Evolutionary conservation across 2,113 vertebrate species (phyloP).

Genomic region (Marmota flaviventris): DNA sequence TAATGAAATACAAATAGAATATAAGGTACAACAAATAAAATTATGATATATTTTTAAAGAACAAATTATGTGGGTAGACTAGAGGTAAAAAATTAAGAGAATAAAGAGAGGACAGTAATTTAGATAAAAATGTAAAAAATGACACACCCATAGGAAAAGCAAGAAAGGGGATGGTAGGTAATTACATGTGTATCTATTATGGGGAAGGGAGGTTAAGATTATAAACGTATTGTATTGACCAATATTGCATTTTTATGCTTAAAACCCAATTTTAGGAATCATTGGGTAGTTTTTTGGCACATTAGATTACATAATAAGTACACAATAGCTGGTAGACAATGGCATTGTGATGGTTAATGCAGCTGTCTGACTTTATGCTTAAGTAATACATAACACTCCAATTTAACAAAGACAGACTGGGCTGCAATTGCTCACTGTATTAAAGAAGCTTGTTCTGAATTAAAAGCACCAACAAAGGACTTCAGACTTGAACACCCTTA

Average conservation of each 20-base stretch:
- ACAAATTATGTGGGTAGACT: neutral
- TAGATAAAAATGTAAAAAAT: constrained; percentile 5
- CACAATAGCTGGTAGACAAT: neutral
- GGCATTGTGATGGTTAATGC: neutral
- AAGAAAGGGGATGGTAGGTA: neutral
- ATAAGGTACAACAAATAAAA: neutral
- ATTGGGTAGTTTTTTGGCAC: neutral
- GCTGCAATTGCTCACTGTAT: neutral
- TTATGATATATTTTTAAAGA: constrained; percentile 1
- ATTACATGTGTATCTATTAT: neutral
- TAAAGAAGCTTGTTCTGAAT: neutral
- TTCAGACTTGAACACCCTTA: neutral
- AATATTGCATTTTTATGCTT: neutral
- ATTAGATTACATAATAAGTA: neutral
- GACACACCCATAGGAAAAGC: neutral
- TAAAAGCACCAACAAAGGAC: neutral
- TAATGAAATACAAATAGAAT: constrained; percentile 27
- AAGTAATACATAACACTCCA: neutral
- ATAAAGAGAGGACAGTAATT: neutral
- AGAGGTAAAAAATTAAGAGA: neutral
- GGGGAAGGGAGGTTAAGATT: neutral
- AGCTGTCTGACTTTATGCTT: neutral
- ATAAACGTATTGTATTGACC: neutral
- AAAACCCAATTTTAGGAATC: neutral
- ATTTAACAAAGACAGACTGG: neutral